Base-by-base conservation (phyloP, 2,113 vertebrate genomes). In the Hippocampus mohnikei region DNA sequence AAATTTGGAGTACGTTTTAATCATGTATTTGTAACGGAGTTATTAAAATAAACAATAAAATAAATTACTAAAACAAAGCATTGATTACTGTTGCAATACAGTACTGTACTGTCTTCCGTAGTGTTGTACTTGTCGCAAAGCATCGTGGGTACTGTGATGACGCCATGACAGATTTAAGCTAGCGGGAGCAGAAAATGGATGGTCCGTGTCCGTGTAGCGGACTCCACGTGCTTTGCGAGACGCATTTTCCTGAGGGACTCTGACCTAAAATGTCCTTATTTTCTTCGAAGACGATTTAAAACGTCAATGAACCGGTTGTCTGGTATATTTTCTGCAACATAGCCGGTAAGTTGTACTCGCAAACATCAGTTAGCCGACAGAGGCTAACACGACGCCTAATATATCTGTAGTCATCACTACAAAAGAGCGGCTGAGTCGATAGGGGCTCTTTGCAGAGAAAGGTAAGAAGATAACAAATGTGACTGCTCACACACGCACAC, bases 121-220 rank as follows among this genome's bases (percentile, higher is more conserved):
- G 33, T 6, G 33, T 37, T 37, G n/a, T 15, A 21, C 46, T 75
- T 0, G 84, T 75, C 0, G 85, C 85, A 84, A 75, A 68, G 85
- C 72, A 85, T 84, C 78, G 1, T 84, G 84, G 83, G 83, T 21
- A 44, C 42, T 48, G 50, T 53, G 69, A 67, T 60, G 84, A 55
- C 86, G 86, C 84, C 87, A 89, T 88, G 85, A 84, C 72, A 55
- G 53, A 62, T n/a, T 3, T n/a, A 21, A 1, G 33, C 60, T 55
- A 71, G 68, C 70, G 27, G 50, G 29, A 78, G 21, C 42, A 88
- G 86, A 90, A 89, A 85, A 90, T 89, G 85, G 84, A 85, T 23
- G 80, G 69, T 81, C 69, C n/a, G 48, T 72, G 50, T 63, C 52
- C 50, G 40, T 21, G 62, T 25, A 62, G 41, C 18, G 29, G 25